Conservation (phyloP, 2,113 vertebrate species). For the Dicentrarchus labrax region DNA sequence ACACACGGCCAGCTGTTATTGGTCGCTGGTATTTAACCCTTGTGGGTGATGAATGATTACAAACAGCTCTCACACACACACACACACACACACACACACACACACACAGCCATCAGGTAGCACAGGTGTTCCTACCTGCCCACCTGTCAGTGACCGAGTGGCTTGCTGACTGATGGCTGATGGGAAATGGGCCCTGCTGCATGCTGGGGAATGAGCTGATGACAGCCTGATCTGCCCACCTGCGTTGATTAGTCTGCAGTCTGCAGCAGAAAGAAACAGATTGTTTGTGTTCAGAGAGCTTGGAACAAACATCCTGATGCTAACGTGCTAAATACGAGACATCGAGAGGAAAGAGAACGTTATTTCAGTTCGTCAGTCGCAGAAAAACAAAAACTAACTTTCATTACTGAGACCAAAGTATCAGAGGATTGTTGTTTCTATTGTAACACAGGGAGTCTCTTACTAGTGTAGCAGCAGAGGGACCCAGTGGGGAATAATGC, state of each 20-base stretch:
- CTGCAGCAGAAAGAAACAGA: neutral
- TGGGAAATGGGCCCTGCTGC: slow-evolving; percentile 31
- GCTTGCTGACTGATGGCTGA: slow-evolving; percentile 52
- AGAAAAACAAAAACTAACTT: too few relatives aligned
- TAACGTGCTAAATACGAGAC: too few relatives aligned
- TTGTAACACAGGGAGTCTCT: too few relatives aligned
- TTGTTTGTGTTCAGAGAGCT: neutral
- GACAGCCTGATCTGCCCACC: slow-evolving; percentile 30
- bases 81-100: slow-evolving; percentile 16
- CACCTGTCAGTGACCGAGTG: slow-evolving; percentile 34
- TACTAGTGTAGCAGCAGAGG: too few relatives aligned
- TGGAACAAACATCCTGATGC: neutral
- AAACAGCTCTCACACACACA: neutral
- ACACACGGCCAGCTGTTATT: neutral
- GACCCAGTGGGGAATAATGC: too few relatives aligned
- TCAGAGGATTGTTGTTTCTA: too few relatives aligned
- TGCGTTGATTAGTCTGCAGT: neutral
- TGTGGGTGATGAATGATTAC: neutral
- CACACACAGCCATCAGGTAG: slow-evolving; percentile 27
- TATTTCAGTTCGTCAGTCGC: too few relatives aligned
- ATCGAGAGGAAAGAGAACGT: too few relatives aligned
- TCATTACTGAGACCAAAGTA: too few relatives aligned
- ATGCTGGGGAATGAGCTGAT: slow-evolving; percentile 38
- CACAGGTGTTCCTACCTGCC: slow-evolving; percentile 20
- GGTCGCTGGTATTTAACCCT: neutral